These are phyloP conservation scores for Neotragus moschatus DNA, from an alignment of 2,113 vertebrate genomes.

Conservation along the genomic window DNA sequence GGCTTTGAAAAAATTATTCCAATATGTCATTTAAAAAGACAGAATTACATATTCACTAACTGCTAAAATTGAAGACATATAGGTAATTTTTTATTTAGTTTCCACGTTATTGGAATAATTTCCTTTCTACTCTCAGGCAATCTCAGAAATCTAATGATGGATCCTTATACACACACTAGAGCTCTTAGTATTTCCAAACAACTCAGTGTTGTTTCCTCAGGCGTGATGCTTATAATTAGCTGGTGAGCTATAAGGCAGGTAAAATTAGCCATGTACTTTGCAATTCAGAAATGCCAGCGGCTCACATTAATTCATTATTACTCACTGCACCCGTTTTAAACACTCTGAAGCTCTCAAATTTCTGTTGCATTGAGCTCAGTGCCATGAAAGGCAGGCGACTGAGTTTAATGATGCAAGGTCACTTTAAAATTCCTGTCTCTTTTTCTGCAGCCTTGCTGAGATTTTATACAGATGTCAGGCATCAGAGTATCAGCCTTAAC, in stretches of 20 bases:
- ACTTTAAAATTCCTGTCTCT: constrained; percentile 37
- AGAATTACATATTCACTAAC: neutral
- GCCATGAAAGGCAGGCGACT: neutral
- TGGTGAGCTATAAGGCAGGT: neutral
- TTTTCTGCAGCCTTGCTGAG: constrained; percentile 6
- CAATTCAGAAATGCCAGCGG: constrained; percentile 15
- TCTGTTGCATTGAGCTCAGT: neutral
- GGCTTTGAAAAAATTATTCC: neutral
- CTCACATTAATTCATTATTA: constrained; percentile 18
- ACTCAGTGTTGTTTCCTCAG: neutral
- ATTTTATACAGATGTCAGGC: constrained; percentile 13
- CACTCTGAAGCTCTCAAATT: neutral
- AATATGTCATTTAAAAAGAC: neutral
- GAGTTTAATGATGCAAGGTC: neutral
- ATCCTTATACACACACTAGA: neutral
- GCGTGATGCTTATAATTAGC: neutral
- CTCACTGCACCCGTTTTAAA: neutral
- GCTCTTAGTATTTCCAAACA: constrained; percentile 17
- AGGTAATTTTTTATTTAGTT: neutral
- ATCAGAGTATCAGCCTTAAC: neutral
- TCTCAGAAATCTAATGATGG: neutral
- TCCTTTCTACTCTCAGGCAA: neutral
- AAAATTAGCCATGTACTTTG: neutral
- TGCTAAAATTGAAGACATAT: constrained; percentile 21
- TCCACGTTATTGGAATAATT: neutral